phyloP scores from a whole-genome alignment of 92 coral and sea anemone species.

The Bergia puertoricense region DNA sequence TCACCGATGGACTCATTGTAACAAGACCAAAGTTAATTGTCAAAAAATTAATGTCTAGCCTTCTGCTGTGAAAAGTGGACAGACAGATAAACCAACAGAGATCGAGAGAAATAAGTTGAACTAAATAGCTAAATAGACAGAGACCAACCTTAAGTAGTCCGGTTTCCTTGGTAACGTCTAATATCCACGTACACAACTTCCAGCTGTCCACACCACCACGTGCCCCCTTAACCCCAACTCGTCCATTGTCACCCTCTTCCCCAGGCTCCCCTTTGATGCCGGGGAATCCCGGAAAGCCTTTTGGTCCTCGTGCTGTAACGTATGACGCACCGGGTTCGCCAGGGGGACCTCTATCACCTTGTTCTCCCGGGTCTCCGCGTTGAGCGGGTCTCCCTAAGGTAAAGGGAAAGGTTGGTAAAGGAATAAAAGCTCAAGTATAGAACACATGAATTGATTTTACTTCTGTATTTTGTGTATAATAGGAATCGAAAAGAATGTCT shows the following conservation, averaged over 20 bases:
- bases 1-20: no score
- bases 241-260: slow-evolving; percentile 49
- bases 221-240: slow-evolving; percentile 47
- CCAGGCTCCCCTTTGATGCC: slow-evolving; percentile 55
- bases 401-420: background rate
- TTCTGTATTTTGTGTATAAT: no score
- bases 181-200: slow-evolving; percentile 63
- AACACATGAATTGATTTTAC: no score
- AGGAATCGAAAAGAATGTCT: no score
- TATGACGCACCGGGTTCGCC: slow-evolving; percentile 45
- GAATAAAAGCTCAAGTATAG: no score
- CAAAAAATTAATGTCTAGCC: no score
- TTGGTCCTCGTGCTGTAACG: slow-evolving; percentile 25
- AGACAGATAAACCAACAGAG: background rate
- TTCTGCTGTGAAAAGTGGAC: no score
- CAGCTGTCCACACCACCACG: slow-evolving; percentile 56
- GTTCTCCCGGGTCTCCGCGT: slow-evolving; percentile 39
- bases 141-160: slow-evolving; percentile 58
- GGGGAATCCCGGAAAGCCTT: slow-evolving; percentile 60
- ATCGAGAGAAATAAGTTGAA: background rate
- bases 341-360: slow-evolving; percentile 53
- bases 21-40: no score
- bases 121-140: background rate
- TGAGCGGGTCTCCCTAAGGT: background rate
- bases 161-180: slow-evolving; percentile 56